These are phyloP conservation scores for Morphnarchus princeps DNA, from an alignment of 2,113 vertebrate genomes.

Conservation along the genomic window DNA sequence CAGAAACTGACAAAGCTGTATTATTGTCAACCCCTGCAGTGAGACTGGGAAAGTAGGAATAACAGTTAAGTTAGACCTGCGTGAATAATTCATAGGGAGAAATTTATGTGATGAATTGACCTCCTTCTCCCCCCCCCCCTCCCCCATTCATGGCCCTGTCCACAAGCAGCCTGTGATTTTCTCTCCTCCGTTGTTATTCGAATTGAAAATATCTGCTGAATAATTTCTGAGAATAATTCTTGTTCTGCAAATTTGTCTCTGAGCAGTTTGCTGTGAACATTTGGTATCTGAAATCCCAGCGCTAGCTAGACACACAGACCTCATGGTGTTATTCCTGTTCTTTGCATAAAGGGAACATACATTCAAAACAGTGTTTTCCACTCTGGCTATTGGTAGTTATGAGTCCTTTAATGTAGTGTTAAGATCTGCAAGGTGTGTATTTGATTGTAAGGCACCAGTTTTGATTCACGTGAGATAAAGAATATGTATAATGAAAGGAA, in stretches of 20 bases:
- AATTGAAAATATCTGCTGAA: constrained; percentile 61
- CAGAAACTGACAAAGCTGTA: constrained; percentile 52
- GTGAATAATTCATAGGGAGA: constrained; percentile 63
- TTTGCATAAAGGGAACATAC: background rate
- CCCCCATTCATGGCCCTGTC: background rate
- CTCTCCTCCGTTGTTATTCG: constrained; percentile 2
- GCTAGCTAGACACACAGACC: background rate
- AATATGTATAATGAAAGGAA: background rate
- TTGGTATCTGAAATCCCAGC: constrained; percentile 22
- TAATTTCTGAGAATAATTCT: constrained; percentile 57
- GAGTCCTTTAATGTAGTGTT: background rate
- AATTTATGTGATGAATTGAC: constrained; percentile 64
- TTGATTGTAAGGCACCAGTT: background rate
- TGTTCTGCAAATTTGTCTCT: constrained; percentile 45
- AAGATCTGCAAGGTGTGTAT: background rate
- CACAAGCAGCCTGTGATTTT: constrained; percentile 48
- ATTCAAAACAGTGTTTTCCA: background rate
- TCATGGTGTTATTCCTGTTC: background rate
- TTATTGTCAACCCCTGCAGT: constrained; percentile 53
- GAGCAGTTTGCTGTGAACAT: constrained; percentile 14
- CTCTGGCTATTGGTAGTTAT: background rate
- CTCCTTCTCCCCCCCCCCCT: background rate
- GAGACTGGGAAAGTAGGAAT: constrained; percentile 46
- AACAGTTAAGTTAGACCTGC: constrained; percentile 46
- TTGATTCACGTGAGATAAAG: background rate